phyloP scores from a whole-genome alignment of 2,797 vertebrate genomes.

The Cossypha dichroa region DNA sequence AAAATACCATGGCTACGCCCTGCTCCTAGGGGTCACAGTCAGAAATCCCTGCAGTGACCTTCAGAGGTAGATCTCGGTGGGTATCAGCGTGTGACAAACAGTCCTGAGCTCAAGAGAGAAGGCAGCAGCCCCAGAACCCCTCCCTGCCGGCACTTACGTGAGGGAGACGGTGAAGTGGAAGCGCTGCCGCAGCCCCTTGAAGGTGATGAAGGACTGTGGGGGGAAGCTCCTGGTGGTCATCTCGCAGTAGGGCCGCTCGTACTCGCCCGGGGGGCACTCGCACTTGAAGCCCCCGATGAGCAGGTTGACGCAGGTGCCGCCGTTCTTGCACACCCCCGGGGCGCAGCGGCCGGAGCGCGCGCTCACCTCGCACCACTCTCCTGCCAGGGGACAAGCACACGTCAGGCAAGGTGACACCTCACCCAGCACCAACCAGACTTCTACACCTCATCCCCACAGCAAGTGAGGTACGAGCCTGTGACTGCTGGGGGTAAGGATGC shows the following conservation, averaged over 20 bases:
- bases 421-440: not conserved
- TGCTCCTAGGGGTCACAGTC: fast-evolving
- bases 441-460: not conserved
- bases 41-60: not conserved
- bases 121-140: not conserved
- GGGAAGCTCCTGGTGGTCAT: conserved; percentile 97
- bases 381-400: conserved; percentile 65
- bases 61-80: fast-evolving
- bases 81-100: not conserved
- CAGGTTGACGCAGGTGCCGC: conserved; percentile 91
- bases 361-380: conserved; percentile 92
- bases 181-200: conserved; percentile 92
- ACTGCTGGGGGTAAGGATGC: not conserved
- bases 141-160: conserved; percentile 78
- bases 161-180: conserved; percentile 97
- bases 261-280: conserved; percentile 87
- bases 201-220: conserved; percentile 93
- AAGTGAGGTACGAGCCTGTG: fast-evolving
- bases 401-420: not conserved
- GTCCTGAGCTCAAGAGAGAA: fast-evolving
- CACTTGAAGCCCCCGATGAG: conserved; percentile 93
- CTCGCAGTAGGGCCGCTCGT: conserved; percentile 93
- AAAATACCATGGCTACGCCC: fast-evolving
- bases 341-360: conserved; percentile 87
- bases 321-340: conserved; percentile 92